A percentile compares a stretch with the other conserved stretches of the same genome.
phyloP scores from a whole-genome alignment of 2,888 invertebrate species.

The Drosophila sordidapex region DNA sequence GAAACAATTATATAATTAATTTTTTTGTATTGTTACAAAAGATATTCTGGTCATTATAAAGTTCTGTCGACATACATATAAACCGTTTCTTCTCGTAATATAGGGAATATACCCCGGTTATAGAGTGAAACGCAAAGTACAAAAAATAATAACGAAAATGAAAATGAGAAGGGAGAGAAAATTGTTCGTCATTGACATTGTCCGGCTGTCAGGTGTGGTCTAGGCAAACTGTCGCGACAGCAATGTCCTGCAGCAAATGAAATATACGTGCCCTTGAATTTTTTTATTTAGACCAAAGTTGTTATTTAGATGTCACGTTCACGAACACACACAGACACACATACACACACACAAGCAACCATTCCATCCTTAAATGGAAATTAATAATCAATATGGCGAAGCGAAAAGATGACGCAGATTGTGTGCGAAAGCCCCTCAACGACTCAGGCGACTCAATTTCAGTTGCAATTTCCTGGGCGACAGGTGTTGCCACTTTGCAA shows the following conservation, averaged over 20 bases:
- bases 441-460: conserved; percentile 35
- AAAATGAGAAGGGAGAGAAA: conserved; percentile 19
- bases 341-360: neutral
- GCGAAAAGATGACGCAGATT: conserved; percentile 30
- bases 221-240: conserved; percentile 11
- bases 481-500: conserved; percentile 34
- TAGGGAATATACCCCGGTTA: too few species aligned
- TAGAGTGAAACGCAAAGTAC: neutral
- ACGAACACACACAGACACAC: neutral
- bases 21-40: neutral
- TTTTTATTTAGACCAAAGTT: conserved; percentile 2
- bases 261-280: conserved; percentile 69
- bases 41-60: neutral
- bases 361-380: conserved; percentile 46
- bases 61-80: neutral
- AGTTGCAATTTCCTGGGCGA: conserved; percentile 49
- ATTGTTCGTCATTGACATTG: conserved; percentile 40
- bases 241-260: conserved; percentile 36
- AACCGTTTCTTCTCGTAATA: neutral
- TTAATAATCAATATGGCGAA: conserved; percentile 72
- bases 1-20: neutral
- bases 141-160: conserved; percentile 9
- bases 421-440: conserved; percentile 27
- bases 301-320: conserved; percentile 41
- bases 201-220: conserved; percentile 28